Percentiles rank a stretch among this genome's conserved stretches.
These are phyloP conservation scores for Propithecus deckenii DNA, from an alignment of 2,797 vertebrate species.

Conservation along the genomic window DNA sequence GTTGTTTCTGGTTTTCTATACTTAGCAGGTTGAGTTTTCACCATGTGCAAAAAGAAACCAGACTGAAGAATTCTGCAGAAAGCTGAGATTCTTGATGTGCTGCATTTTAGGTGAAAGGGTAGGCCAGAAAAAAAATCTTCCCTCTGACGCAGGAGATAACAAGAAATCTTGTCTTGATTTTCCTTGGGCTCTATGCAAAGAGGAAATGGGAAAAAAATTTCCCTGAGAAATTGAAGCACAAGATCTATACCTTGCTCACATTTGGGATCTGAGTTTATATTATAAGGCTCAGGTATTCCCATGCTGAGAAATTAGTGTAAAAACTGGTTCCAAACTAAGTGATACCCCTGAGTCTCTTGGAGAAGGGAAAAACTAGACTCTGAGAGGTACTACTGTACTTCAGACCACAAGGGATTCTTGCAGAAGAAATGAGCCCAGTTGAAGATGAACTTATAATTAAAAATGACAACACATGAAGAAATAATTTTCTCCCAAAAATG, in stretches of 20 bases:
- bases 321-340: slow-evolving; percentile 18
- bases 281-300: neutral
- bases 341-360: neutral
- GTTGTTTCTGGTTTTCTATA: slow-evolving; percentile 51
- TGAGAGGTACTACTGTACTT: neutral
- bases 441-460: slow-evolving; percentile 34
- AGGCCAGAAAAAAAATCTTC: neutral
- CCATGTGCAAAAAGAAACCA: neutral
- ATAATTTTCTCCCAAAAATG: neutral
- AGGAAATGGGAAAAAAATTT: neutral
- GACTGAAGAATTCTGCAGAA: slow-evolving; percentile 12
- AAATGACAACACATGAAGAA: neutral
- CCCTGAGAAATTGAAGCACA: neutral
- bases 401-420: neutral
- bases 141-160: neutral
- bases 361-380: slow-evolving; percentile 35
- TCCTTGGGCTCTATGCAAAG: slow-evolving; percentile 21
- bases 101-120: neutral
- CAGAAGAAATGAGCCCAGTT: slow-evolving; percentile 27
- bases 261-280: slow-evolving; percentile 19
- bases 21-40: slow-evolving; percentile 20
- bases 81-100: neutral
- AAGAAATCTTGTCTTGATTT: slow-evolving; percentile 47
- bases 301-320: slow-evolving; percentile 29
- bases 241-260: neutral